Conservation (phyloP, 23 tunicate species). For the Ascidia mentula region DNA sequence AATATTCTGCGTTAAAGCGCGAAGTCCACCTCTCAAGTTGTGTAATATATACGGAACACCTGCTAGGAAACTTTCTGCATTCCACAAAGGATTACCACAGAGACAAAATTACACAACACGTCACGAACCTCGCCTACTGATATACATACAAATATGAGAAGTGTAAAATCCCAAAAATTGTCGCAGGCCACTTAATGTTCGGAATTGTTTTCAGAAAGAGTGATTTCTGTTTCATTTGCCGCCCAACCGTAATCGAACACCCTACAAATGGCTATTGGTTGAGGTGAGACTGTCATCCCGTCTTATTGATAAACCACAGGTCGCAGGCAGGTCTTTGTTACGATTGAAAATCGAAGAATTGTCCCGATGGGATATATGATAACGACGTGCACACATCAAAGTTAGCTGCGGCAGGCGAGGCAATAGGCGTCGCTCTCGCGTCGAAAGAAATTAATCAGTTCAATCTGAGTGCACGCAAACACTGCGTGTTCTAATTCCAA, state of each 20-base stretch:
- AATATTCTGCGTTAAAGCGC: too few relatives aligned
- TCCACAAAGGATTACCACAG: not conserved
- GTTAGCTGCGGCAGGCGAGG: not conserved
- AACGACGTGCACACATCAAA: not conserved
- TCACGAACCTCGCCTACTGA: too few relatives aligned
- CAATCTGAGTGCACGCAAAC: conserved; percentile 1
- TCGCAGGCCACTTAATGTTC: not conserved
- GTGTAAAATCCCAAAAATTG: not conserved
- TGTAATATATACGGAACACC: not conserved
- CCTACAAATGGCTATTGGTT: not conserved
- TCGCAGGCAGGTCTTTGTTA: not conserved
- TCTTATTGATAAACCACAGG: not conserved
- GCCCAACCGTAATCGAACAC: not conserved
- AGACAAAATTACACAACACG: not conserved
- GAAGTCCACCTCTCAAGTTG: too few relatives aligned
- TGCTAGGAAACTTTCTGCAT: not conserved
- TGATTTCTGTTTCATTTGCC: not conserved
- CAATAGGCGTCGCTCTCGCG: not conserved
- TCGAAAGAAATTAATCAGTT: not conserved
- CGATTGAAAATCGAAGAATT: not conserved
- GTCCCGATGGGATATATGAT: not conserved
- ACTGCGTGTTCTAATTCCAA: not conserved
- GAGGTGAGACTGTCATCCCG: not conserved
- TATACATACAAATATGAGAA: too few relatives aligned
- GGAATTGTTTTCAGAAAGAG: not conserved